These are phyloP conservation scores for Gadus macrocephalus DNA, from an alignment of 2,113 vertebrate species.

Conservation along the genomic window DNA sequence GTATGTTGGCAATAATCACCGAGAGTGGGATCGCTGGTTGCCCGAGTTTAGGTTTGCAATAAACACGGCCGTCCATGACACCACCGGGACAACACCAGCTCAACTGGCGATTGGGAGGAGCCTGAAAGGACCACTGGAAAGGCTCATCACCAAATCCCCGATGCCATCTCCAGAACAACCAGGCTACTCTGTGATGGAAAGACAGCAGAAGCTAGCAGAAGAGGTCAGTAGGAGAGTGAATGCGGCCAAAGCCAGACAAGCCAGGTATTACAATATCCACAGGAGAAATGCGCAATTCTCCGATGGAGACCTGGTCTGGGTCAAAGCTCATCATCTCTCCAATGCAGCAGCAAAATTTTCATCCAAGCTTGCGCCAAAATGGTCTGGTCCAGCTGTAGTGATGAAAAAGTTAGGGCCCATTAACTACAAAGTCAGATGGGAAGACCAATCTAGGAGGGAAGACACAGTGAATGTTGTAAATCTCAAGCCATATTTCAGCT, in stretches of 20 bases:
- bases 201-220: background rate
- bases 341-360: background rate
- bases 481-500: background rate
- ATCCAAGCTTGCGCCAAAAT: background rate
- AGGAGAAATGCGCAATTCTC: background rate
- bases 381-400: background rate
- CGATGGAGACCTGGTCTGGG: background rate
- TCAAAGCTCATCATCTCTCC: background rate
- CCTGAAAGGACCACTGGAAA: conserved; percentile 3
- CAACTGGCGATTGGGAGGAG: background rate
- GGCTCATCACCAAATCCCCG: background rate
- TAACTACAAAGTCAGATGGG: background rate
- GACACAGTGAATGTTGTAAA: background rate
- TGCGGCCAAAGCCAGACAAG: background rate
- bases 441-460: background rate
- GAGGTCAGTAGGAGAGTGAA: background rate
- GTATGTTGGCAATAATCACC: background rate
- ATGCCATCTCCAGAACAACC: background rate
- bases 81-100: background rate
- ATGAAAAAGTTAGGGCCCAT: background rate
- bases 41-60: too few relatives aligned
- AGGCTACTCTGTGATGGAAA: too few relatives aligned
- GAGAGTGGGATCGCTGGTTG: too few relatives aligned
- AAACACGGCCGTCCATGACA: background rate
- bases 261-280: background rate